A percentile compares a stretch with the other conserved stretches of the same genome.
Evolutionary conservation across 2,113 vertebrate genomes (phyloP).

Genomic region (Deroptyus accipitrinus): DNA sequence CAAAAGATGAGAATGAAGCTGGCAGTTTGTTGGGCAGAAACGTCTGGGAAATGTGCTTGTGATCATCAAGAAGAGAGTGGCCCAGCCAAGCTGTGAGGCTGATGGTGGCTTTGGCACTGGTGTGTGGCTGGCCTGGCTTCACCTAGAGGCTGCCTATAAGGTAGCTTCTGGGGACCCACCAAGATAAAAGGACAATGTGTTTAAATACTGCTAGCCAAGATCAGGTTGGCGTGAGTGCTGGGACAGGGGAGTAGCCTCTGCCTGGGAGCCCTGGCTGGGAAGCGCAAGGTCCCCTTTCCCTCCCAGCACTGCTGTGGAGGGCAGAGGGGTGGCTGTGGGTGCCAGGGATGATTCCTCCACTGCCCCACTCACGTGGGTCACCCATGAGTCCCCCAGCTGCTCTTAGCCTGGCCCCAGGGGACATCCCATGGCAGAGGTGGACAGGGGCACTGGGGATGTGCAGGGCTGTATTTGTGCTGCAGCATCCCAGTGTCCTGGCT

Average conservation of each 20-base stretch:
- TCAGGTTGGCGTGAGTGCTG: background rate
- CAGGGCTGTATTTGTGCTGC: background rate
- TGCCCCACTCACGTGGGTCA: background rate
- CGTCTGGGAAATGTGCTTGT: background rate
- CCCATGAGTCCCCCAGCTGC: fast-evolving
- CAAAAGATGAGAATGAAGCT: background rate
- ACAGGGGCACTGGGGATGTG: fast-evolving
- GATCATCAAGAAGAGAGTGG: background rate
- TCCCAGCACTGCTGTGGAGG: background rate
- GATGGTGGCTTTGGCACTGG: background rate
- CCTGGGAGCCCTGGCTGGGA: background rate
- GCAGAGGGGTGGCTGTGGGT: background rate
- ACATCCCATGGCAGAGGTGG: background rate
- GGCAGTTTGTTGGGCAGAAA: background rate
- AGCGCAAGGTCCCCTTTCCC: background rate
- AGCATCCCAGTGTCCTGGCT: background rate
- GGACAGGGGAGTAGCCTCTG: background rate
- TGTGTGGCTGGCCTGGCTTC: background rate
- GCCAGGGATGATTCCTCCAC: background rate
- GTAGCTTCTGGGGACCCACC: slow-evolving; percentile 8
- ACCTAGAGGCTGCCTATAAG: background rate
- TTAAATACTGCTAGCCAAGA: background rate
- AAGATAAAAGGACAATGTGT: background rate
- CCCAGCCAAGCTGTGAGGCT: background rate
- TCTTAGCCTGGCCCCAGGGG: background rate